Percentiles rank a stretch among this genome's conserved stretches.
These are phyloP conservation scores for Episyrphus balteatus DNA, from an alignment of 1,140 invertebrate genomes.

Conservation along the genomic window DNA sequence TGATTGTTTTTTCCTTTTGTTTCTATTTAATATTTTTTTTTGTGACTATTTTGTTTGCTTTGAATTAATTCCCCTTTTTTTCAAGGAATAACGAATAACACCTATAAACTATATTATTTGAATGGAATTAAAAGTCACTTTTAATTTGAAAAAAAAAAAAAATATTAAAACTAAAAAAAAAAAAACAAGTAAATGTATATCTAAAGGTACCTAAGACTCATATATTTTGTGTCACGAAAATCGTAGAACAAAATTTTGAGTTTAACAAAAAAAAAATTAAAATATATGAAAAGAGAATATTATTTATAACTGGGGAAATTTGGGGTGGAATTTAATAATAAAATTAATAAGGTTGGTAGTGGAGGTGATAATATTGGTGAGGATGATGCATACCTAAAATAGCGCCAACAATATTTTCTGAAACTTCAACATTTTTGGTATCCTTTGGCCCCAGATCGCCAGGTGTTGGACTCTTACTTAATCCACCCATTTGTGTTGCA, in stretches of 20 bases:
- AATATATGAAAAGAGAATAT: background rate
- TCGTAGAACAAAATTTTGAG: no score
- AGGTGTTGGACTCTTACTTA: slow-evolving; percentile 76
- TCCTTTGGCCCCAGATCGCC: slow-evolving; percentile 61
- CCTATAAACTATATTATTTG: background rate
- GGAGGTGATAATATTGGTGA: slow-evolving; percentile 28
- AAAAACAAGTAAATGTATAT: no score
- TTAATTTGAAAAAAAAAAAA: background rate
- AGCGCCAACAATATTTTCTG: slow-evolving; percentile 90
- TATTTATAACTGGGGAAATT: background rate
- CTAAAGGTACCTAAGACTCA: background rate
- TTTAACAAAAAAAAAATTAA: background rate
- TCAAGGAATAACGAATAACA: slow-evolving; percentile 8
- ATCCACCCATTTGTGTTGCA: slow-evolving; percentile 67
- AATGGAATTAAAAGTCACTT: background rate
- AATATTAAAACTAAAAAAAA: no score
- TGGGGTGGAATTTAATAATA: background rate
- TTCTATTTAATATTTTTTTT: slow-evolving; percentile 8
- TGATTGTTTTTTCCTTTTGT: slow-evolving; percentile 4
- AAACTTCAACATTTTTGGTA: slow-evolving; percentile 84
- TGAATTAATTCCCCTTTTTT: slow-evolving; percentile 3
- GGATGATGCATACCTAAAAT: slow-evolving; percentile 80
- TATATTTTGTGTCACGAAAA: no score
- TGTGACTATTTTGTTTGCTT: slow-evolving; percentile 7
- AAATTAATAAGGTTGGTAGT: slow-evolving; percentile 14